These are phyloP conservation scores for Strigops habroptila DNA, from an alignment of 2,113 vertebrate genomes.

Conservation along the genomic window DNA sequence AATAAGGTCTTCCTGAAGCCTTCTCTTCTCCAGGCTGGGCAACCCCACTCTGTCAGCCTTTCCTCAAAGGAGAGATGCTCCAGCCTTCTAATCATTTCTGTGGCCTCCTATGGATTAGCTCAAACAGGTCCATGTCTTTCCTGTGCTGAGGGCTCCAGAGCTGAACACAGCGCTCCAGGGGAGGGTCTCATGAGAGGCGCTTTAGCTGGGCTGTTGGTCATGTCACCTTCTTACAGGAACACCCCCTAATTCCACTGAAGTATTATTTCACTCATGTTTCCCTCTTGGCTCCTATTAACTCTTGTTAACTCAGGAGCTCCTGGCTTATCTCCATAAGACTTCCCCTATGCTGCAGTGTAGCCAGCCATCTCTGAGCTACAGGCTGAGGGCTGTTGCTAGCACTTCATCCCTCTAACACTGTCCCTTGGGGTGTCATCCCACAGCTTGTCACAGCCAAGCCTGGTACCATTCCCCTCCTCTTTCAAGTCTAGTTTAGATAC, in stretches of 20 bases:
- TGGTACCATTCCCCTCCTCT: not conserved
- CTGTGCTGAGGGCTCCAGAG: not conserved
- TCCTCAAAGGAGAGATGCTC: not conserved
- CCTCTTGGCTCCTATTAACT: not conserved
- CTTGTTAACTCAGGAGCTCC: not conserved
- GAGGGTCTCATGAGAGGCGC: not conserved
- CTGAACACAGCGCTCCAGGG: not conserved
- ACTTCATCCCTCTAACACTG: not conserved
- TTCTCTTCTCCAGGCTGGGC: not conserved
- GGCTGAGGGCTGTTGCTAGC: not conserved
- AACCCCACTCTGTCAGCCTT: not conserved
- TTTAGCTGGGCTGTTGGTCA: not conserved
- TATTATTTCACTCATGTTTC: not conserved
- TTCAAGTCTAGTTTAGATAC: accelerated
- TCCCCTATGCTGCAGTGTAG: not conserved
- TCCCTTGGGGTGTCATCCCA: not conserved
- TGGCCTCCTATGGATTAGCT: not conserved
- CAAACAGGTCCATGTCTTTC: not conserved
- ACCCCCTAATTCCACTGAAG: not conserved
- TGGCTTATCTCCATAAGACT: not conserved
- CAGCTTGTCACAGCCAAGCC: not conserved
- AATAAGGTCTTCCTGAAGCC: not conserved
- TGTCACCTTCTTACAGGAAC: not conserved
- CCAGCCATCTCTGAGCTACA: not conserved
- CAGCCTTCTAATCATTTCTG: not conserved